Evolutionary conservation across 2,888 invertebrate genomes (phyloP).

Genomic region (Cepaea hortensis): DNA sequence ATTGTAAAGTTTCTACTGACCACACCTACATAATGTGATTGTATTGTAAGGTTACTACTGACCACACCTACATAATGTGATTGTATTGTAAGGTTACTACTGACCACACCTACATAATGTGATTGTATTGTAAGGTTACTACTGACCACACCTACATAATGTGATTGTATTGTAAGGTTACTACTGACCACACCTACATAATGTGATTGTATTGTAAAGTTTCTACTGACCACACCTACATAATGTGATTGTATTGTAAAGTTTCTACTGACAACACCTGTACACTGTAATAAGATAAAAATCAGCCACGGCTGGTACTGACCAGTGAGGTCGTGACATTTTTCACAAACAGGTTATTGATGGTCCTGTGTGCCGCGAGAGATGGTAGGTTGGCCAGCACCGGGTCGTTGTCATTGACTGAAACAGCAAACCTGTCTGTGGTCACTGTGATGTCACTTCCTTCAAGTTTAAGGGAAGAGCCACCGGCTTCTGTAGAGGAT

Average conservation of each 20-base stretch:
- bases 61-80: too few species aligned
- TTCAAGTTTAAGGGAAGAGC: conserved; percentile 28
- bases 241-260: too few species aligned
- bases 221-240: too few species aligned
- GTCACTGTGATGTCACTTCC: conserved; percentile 18
- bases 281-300: not conserved
- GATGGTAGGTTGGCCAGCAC: conserved; percentile 27
- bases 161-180: too few species aligned
- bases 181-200: too few species aligned
- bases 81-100: too few species aligned
- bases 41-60: too few species aligned
- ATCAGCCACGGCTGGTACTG: not conserved
- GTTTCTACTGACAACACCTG: too few species aligned
- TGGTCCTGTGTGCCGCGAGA: not conserved
- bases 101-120: too few species aligned
- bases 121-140: too few species aligned
- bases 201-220: too few species aligned
- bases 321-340: conserved; percentile 33
- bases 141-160: too few species aligned
- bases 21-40: not conserved
- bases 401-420: conserved; percentile 6
- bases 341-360: conserved; percentile 33
- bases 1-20: not conserved
- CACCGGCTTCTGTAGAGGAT: not conserved
- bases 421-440: conserved; percentile 38